These are phyloP conservation scores for Rhadina sibilatrix DNA, from an alignment of 2,113 vertebrate genomes.

Conservation along the genomic window DNA sequence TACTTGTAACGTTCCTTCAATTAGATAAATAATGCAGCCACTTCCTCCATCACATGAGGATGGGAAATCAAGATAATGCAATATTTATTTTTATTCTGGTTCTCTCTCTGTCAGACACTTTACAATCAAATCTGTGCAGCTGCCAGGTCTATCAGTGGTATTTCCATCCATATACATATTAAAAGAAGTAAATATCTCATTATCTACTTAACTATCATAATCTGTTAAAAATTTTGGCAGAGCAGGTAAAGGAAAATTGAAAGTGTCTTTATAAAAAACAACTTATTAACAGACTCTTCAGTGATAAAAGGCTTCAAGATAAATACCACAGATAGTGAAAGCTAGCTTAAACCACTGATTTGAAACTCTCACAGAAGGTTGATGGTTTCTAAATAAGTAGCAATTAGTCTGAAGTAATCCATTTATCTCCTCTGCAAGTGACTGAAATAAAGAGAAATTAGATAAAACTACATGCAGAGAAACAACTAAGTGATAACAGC, in stretches of 20 bases:
- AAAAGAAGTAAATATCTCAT: conserved; percentile 16
- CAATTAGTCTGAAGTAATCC: conserved; percentile 37
- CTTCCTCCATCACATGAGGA: background rate
- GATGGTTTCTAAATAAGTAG: conserved; percentile 26
- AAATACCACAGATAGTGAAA: conserved; percentile 52
- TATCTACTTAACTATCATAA: conserved; percentile 2
- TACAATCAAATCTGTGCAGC: background rate
- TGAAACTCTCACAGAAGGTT: background rate
- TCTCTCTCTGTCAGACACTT: conserved; percentile 8
- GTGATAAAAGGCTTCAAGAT: conserved; percentile 45
- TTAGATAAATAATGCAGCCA: conserved; percentile 56
- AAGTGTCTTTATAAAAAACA: conserved; percentile 10
- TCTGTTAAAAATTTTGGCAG: background rate
- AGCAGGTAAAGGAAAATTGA: conserved; percentile 1
- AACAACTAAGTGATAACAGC: conserved; percentile 52
- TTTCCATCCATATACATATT: background rate
- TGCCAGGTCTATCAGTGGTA: background rate
- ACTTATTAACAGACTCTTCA: conserved; percentile 20
- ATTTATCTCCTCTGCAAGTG: conserved; percentile 39
- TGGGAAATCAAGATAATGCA: conserved; percentile 27
- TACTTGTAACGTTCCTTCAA: background rate
- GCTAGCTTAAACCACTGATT: background rate
- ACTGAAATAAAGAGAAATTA: conserved; percentile 41
- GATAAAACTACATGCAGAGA: conserved; percentile 25
- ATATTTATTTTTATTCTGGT: conserved; percentile 48